Conservation (phyloP, 1,140 invertebrate genomes). For the Vollenhovia emeryi region DNA sequence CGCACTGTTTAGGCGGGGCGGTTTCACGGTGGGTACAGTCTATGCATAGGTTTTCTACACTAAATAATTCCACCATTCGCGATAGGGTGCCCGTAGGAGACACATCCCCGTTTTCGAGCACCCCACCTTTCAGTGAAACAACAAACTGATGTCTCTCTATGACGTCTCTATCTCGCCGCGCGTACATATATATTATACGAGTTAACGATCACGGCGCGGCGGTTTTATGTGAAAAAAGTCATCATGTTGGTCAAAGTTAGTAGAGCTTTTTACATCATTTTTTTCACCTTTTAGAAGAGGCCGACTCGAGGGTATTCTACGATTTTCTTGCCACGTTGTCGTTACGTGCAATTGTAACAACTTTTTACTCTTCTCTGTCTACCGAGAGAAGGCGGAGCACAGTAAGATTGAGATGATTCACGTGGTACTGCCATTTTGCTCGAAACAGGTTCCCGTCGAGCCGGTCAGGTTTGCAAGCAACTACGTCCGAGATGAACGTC, state of each 20-base stretch:
- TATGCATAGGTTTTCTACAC: conserved; percentile 80
- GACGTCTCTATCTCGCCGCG: neutral
- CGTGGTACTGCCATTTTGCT: conserved; percentile 60
- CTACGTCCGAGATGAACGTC: neutral
- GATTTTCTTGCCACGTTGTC: no score
- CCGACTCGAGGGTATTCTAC: no score
- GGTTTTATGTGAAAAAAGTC: neutral
- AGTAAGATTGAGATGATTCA: conserved; percentile 40
- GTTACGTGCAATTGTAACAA: neutral
- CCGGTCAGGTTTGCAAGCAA: conserved; percentile 17
- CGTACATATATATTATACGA: no score
- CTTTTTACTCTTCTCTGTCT: neutral
- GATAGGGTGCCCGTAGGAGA: conserved; percentile 68
- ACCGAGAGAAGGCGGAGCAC: conserved; percentile 33
- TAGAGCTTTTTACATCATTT: no score
- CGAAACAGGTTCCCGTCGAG: conserved; percentile 59
- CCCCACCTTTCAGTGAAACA: conserved; percentile 36
- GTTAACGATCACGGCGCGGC: neutral
- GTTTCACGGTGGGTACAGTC: conserved; percentile 85
- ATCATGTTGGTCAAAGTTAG: no score
- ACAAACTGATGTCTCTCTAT: conserved; percentile 65
- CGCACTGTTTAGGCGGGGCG: conserved; percentile 85
- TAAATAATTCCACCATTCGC: conserved; percentile 84
- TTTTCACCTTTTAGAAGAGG: no score
- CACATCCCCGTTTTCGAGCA: conserved; percentile 38